phyloP scores from a whole-genome alignment of 2,797 vertebrate species.

The Florisuga fusca region DNA sequence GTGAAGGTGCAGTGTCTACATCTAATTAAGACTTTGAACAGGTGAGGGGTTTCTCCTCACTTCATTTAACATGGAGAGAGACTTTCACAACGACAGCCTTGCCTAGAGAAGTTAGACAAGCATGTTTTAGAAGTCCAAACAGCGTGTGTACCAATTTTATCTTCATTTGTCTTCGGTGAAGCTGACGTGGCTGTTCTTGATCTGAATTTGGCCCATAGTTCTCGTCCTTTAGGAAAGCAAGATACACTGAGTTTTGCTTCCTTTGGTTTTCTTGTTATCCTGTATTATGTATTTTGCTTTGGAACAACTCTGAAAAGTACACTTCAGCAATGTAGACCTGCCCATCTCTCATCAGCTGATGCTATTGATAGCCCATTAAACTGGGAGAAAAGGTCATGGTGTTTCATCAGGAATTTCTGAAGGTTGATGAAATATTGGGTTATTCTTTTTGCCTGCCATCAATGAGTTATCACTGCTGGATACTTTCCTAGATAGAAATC shows the following conservation, averaged over 20 bases:
- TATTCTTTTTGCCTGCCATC: neutral
- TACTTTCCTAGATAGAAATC: constrained; percentile 6
- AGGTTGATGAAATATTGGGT: neutral
- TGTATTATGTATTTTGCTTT: neutral
- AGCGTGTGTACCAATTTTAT: neutral
- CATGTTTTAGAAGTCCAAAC: neutral
- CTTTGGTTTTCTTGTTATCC: neutral
- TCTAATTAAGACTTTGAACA: constrained; percentile 57
- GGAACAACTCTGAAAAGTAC: neutral
- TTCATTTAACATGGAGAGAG: constrained; percentile 33
- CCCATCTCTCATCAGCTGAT: neutral
- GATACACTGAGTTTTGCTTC: neutral
- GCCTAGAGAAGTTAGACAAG: neutral
- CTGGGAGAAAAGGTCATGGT: neutral
- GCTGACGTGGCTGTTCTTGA: neutral
- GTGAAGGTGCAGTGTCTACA: neutral
- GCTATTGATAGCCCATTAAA: neutral
- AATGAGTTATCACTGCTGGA: neutral
- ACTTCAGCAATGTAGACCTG: neutral
- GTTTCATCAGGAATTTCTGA: neutral
- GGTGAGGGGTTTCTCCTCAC: neutral
- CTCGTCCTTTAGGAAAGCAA: neutral
- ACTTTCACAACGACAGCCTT: neutral
- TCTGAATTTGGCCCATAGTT: neutral
- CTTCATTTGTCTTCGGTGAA: neutral